These are phyloP conservation scores for Cantharis flavilabris DNA, from an alignment of 2,888 invertebrate genomes.

Conservation along the genomic window DNA sequence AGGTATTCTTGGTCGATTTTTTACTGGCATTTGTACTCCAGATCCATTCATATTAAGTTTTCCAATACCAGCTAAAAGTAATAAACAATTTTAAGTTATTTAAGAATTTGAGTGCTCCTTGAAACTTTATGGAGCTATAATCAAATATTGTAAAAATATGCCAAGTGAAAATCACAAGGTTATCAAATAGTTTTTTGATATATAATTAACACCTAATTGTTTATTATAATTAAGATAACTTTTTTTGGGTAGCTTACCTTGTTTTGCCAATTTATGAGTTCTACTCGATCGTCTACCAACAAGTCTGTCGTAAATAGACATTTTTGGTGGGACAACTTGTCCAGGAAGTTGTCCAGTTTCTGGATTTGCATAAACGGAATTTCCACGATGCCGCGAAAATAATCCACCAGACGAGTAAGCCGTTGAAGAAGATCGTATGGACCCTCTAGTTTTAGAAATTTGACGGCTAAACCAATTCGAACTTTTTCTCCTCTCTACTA, in stretches of 20 bases:
- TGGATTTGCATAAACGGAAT: constrained; percentile 70
- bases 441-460: constrained; percentile 81
- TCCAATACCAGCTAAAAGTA: constrained; percentile 51
- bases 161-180: constrained; percentile 12
- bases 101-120: background rate
- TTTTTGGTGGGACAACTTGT: constrained; percentile 62
- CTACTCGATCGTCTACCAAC: constrained; percentile 81
- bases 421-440: constrained; percentile 82
- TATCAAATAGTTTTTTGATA: background rate
- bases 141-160: background rate
- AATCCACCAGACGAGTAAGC: constrained; percentile 81
- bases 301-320: constrained; percentile 82
- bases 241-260: constrained; percentile 60
- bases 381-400: constrained; percentile 77
- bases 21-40: constrained; percentile 68
- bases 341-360: constrained; percentile 61
- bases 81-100: background rate
- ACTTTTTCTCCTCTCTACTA: constrained; percentile 78
- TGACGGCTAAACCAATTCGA: constrained; percentile 84
- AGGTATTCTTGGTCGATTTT: constrained; percentile 84
- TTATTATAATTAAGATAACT: background rate
- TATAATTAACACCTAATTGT: constrained; percentile 1
- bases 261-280: constrained; percentile 69
- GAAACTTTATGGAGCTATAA: background rate
- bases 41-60: constrained; percentile 68